These are phyloP conservation scores for Hystrix brachyura DNA, from an alignment of 2,113 vertebrate species.

Conservation along the genomic window DNA sequence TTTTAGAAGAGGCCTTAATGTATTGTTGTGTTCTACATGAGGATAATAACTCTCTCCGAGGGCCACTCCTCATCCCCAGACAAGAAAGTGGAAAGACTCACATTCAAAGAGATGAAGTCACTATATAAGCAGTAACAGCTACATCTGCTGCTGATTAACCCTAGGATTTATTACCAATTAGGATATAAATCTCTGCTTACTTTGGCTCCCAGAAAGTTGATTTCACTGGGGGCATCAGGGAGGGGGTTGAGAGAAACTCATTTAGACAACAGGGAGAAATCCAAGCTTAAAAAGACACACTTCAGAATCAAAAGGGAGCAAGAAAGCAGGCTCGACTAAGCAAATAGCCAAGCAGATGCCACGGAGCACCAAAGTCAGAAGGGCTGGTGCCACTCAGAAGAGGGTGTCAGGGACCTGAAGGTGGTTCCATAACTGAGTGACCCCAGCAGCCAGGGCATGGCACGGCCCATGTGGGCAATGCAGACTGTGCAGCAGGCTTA, in stretches of 20 bases:
- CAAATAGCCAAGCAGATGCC: neutral
- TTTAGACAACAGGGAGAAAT: constrained; percentile 54
- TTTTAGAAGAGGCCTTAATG: constrained; percentile 1
- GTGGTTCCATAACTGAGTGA: neutral
- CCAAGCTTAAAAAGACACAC: constrained; percentile 69
- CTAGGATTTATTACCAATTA: constrained; percentile 73
- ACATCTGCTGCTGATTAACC: constrained; percentile 71
- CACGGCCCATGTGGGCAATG: neutral
- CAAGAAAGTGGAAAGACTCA: neutral
- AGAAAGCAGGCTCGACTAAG: neutral
- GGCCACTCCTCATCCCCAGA: neutral
- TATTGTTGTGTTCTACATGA: neutral
- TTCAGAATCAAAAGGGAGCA: constrained; percentile 42
- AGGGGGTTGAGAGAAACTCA: neutral
- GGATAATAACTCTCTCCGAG: neutral
- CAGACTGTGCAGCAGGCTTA: accelerated
- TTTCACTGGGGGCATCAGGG: constrained; percentile 6
- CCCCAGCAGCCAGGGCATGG: neutral
- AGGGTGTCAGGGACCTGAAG: neutral
- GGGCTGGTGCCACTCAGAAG: neutral
- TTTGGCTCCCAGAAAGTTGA: constrained; percentile 62
- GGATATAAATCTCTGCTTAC: constrained; percentile 61
- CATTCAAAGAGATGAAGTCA: constrained; percentile 23
- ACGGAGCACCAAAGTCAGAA: neutral
- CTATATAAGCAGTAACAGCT: constrained; percentile 50